Percentiles rank a stretch among this genome's conserved stretches.
Conservation (phyloP, 1,140 invertebrate genomes). For the Zaprionus tsacasi region DNA sequence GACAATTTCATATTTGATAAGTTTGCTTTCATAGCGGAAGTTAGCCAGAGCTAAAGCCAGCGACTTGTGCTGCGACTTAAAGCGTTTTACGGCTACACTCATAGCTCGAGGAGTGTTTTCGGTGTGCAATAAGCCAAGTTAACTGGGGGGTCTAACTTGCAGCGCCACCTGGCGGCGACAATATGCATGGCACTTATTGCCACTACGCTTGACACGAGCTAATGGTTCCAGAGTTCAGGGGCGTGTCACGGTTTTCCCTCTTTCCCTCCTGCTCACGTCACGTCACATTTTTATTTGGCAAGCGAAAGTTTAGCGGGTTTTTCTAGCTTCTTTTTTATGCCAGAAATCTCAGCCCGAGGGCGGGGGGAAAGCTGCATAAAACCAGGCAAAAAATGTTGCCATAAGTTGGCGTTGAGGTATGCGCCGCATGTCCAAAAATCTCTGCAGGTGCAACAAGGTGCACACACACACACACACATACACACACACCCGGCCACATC, state of each 20-base stretch:
- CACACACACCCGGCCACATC: constrained; percentile 37
- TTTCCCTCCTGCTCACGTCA: constrained; percentile 29
- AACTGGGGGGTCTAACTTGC: constrained; percentile 15
- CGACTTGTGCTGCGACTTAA: not conserved
- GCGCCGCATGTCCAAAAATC: constrained; percentile 69
- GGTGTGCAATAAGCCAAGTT: constrained; percentile 41
- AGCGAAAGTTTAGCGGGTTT: constrained; percentile 50
- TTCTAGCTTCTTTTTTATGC: constrained; percentile 47
- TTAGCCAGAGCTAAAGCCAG: not conserved
- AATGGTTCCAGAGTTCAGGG: constrained; percentile 43
- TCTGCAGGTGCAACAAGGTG: constrained; percentile 54
- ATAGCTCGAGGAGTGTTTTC: not conserved
- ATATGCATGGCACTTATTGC: constrained; percentile 79
- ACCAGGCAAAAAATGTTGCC: constrained; percentile 38
- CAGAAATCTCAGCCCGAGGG: constrained; percentile 49
- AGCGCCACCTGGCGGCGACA: constrained; percentile 62
- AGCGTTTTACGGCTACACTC: not conserved
- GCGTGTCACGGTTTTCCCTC: not conserved
- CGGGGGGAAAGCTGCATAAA: constrained; percentile 37
- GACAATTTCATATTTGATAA: constrained; percentile 7
- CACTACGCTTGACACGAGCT: constrained; percentile 76
- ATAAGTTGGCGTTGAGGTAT: constrained; percentile 52
- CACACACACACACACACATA: constrained; percentile 33
- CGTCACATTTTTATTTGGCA: constrained; percentile 64
- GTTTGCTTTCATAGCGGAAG: not conserved